Evolutionary conservation across 2,888 invertebrate genomes (phyloP).

Genomic region (Chaitophorus viminalis): DNA sequence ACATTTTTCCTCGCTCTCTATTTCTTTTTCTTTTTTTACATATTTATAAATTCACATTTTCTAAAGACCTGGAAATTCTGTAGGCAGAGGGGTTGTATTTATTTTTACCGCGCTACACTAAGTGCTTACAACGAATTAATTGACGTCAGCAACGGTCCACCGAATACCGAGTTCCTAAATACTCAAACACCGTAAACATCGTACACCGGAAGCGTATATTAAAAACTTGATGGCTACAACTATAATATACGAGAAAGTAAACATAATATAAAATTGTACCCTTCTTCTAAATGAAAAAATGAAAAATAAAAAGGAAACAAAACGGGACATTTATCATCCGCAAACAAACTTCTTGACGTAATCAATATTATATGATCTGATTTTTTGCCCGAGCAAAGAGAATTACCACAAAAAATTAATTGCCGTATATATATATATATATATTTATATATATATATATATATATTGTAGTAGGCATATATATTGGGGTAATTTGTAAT

Average conservation of each 20-base stretch:
- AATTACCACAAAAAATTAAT: constrained; percentile 26
- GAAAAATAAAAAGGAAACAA: background rate
- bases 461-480: background rate
- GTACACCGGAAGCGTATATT: background rate
- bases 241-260: background rate
- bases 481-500: background rate
- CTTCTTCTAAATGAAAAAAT: background rate
- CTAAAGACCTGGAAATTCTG: too few relatives aligned
- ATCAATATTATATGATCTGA: constrained; percentile 4
- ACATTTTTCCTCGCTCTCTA: too few relatives aligned
- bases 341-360: background rate
- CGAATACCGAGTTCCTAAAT: too few relatives aligned
- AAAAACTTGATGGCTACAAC: background rate
- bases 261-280: background rate
- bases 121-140: background rate
- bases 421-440: background rate
- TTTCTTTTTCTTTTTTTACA: too few relatives aligned
- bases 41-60: too few relatives aligned
- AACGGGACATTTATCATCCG: background rate
- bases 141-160: background rate
- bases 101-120: background rate
- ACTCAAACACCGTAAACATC: background rate
- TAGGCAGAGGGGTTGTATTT: background rate
- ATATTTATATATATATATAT: too few relatives aligned
- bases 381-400: background rate